phyloP scores from a whole-genome alignment of 2,888 invertebrate genomes.

The Nebria brevicollis region DNA sequence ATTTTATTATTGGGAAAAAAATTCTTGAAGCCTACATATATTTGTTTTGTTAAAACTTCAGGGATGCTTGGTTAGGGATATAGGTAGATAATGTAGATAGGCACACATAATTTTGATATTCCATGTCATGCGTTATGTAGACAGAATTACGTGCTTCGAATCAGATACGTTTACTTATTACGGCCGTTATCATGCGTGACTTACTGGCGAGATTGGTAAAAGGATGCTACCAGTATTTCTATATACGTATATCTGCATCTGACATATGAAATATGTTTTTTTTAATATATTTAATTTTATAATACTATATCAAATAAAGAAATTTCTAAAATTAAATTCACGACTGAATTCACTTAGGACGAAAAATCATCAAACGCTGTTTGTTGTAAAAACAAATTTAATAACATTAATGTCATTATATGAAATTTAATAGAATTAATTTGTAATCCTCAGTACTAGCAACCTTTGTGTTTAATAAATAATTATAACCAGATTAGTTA shows the following conservation, averaged over 20 bases:
- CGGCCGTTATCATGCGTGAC: slow-evolving; percentile 13
- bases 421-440: too few species aligned
- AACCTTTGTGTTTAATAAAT: background rate
- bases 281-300: background rate
- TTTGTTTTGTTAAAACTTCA: too few species aligned
- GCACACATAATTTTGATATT: slow-evolving; percentile 18
- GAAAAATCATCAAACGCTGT: too few species aligned
- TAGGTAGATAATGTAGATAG: background rate
- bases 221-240: background rate
- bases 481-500: background rate
- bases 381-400: too few species aligned
- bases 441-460: background rate
- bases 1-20: too few species aligned
- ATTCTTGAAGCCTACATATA: too few species aligned
- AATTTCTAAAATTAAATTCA: too few species aligned
- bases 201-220: slow-evolving; percentile 6
- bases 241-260: background rate
- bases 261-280: background rate
- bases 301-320: background rate
- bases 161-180: slow-evolving; percentile 21
- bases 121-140: slow-evolving; percentile 7
- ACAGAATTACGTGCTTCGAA: slow-evolving; percentile 21
- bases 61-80: background rate
- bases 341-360: too few species aligned
- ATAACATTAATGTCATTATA: too few species aligned